These are phyloP conservation scores for Lycorma delicatula DNA, from an alignment of 1,140 invertebrate species.

Conservation along the genomic window DNA sequence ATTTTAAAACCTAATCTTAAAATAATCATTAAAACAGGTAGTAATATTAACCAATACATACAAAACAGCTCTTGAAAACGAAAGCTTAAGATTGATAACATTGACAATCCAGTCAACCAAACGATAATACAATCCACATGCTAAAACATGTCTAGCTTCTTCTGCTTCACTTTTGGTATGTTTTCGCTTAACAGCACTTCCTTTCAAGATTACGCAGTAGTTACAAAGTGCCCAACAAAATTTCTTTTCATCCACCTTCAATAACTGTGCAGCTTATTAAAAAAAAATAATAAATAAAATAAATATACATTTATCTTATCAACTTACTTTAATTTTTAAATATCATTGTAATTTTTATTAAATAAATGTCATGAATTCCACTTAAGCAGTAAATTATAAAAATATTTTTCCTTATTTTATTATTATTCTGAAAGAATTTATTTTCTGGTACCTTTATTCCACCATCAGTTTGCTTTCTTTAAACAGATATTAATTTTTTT, in stretches of 20 bases:
- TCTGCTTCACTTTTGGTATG: conserved; percentile 67
- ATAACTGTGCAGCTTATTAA: conserved; percentile 55
- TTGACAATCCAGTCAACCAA: conserved; percentile 86
- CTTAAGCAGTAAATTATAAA: too few relatives aligned
- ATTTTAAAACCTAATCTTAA: too few relatives aligned
- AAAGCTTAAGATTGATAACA: conserved; percentile 70
- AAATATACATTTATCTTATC: neutral
- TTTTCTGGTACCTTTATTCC: too few relatives aligned
- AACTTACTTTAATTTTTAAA: neutral
- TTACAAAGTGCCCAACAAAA: conserved; percentile 77
- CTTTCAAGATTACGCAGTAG: conserved; percentile 74
- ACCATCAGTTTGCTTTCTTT: too few relatives aligned
- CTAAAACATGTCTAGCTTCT: conserved; percentile 66
- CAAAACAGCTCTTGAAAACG: conserved; percentile 69
- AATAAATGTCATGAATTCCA: neutral
- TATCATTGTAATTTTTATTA: neutral
- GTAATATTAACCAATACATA: too few relatives aligned
- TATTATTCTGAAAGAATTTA: too few relatives aligned
- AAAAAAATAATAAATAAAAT: conserved; percentile 9
- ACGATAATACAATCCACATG: conserved; percentile 66
- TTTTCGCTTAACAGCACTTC: conserved; percentile 62
- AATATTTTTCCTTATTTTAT: too few relatives aligned
- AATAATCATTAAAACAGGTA: too few relatives aligned
- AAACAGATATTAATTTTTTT: too few relatives aligned
- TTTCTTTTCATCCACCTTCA: conserved; percentile 70